Evolutionary conservation across 1,140 invertebrate genomes (phyloP).

Genomic region (Chrysomallon squamiferum): DNA sequence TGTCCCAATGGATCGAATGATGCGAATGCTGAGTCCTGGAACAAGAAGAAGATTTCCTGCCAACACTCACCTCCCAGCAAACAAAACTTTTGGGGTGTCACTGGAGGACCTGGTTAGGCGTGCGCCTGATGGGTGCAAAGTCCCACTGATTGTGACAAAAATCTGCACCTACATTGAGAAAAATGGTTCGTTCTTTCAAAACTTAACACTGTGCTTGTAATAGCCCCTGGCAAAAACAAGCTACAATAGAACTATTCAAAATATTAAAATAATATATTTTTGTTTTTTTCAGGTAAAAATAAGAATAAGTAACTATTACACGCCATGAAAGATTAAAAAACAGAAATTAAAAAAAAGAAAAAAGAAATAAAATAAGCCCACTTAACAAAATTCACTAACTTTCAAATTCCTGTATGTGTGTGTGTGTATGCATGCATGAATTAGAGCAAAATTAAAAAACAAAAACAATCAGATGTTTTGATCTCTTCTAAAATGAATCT

Average conservation of each 20-base stretch:
- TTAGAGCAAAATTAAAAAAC: too few relatives aligned
- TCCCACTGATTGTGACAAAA: constrained; percentile 55
- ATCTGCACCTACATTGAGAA: constrained; percentile 55
- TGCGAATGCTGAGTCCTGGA: constrained; percentile 53
- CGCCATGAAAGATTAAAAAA: not conserved
- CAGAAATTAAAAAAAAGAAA: not conserved
- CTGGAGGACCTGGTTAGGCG: constrained; percentile 50
- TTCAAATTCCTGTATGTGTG: too few relatives aligned
- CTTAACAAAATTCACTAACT: too few relatives aligned
- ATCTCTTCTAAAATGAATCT: too few relatives aligned
- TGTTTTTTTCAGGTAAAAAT: not conserved
- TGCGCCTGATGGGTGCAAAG: constrained; percentile 28
- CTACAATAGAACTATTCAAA: not conserved
- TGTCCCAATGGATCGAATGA: constrained; percentile 44
- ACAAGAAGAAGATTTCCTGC: constrained; percentile 36
- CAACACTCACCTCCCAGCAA: constrained; percentile 13
- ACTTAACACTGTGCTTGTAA: too few relatives aligned
- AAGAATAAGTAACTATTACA: not conserved
- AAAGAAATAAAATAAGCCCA: not conserved
- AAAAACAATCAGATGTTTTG: too few relatives aligned
- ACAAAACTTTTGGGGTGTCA: constrained; percentile 57
- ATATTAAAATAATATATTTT: not conserved
- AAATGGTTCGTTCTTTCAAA: constrained; percentile 58
- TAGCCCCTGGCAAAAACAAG: not conserved
- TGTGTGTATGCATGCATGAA: too few relatives aligned